Evolutionary conservation across 2,797 vertebrate genomes (phyloP).

Genomic region (Spatula versicolor): DNA sequence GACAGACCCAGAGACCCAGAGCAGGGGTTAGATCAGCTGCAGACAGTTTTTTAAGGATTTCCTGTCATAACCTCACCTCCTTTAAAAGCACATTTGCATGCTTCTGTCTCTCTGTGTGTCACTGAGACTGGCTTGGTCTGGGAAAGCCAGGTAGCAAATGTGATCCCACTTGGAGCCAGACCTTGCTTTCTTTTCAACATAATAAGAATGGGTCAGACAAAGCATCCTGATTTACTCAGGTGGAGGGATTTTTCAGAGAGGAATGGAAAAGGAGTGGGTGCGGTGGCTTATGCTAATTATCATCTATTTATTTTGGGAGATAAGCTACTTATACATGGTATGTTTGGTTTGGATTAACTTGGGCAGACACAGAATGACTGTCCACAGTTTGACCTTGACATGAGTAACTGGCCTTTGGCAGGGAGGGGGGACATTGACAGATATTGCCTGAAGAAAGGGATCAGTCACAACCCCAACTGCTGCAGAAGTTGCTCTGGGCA

Average conservation of each 20-base stretch:
- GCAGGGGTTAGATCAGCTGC: neutral
- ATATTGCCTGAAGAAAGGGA: conserved; percentile 48
- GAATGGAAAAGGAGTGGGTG: conserved; percentile 42
- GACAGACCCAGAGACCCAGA: neutral
- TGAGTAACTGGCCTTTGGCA: conserved; percentile 58
- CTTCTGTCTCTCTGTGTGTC: neutral
- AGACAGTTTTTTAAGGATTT: neutral
- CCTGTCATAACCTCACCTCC: neutral
- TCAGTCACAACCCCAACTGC: conserved; percentile 20
- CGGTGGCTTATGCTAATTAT: conserved; percentile 53
- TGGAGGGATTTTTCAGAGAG: conserved; percentile 28
- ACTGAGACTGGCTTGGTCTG: neutral
- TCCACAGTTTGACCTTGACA: conserved; percentile 71
- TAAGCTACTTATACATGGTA: conserved; percentile 61
- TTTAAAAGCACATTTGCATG: accelerated
- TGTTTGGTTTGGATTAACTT: conserved; percentile 72
- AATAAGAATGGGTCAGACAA: neutral
- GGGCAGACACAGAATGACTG: conserved; percentile 60
- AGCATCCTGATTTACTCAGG: conserved; percentile 59
- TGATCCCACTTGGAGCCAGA: neutral
- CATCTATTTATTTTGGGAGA: conserved; percentile 69
- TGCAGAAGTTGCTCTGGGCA: conserved; percentile 43
- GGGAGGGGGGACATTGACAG: conserved; percentile 19
- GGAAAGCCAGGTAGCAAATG: conserved; percentile 10
- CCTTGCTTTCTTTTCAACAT: neutral